Evolutionary conservation across 2,888 invertebrate genomes (phyloP).

Genomic region (Cheiracanthium punctorium): DNA sequence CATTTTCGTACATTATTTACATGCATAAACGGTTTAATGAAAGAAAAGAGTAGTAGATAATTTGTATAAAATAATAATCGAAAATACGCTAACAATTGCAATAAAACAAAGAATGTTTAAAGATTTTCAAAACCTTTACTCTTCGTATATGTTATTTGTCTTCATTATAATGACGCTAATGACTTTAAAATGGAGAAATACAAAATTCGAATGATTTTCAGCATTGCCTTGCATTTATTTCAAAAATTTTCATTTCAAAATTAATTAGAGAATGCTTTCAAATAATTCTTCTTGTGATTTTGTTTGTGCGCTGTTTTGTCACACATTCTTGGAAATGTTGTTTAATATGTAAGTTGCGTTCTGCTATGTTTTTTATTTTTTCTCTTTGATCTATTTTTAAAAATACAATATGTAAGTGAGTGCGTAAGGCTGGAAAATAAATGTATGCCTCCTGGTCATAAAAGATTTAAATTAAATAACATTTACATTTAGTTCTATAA

Average conservation of each 20-base stretch:
- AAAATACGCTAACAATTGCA: background rate
- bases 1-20: no score
- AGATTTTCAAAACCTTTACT: background rate
- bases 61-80: background rate
- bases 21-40: no score
- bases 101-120: background rate
- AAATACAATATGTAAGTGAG: no score
- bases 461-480: no score
- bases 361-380: no score
- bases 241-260: background rate
- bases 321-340: no score
- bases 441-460: no score
- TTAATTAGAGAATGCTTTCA: background rate
- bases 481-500: no score
- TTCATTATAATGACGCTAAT: conserved; percentile 17
- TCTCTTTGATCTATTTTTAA: no score
- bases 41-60: background rate
- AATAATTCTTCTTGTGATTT: background rate
- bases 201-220: background rate
- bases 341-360: no score
- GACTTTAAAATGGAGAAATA: background rate
- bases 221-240: background rate
- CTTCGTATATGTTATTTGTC: background rate
- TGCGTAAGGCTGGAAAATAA: no score
- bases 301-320: no score